Percentiles rank a stretch among this genome's conserved stretches.
phyloP scores from a whole-genome alignment of 2,797 vertebrate genomes.

The Hybognathus amarus region DNA sequence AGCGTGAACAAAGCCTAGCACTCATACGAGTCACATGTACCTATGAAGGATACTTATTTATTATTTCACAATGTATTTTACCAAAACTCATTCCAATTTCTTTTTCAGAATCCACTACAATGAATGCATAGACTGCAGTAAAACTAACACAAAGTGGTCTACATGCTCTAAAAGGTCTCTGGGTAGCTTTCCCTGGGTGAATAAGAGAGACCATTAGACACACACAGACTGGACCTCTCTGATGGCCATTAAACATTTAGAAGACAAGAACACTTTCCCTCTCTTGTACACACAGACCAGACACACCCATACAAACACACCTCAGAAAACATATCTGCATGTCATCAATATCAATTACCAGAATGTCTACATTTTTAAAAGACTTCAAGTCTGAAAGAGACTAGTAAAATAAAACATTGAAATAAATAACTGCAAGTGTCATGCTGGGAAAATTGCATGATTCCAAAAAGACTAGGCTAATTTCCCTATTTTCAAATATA shows the following conservation, averaged over 20 bases:
- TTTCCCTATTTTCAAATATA: neutral
- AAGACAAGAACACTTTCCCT: conserved; percentile 44
- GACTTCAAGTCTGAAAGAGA: neutral
- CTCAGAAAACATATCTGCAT: conserved; percentile 12
- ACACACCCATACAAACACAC: neutral
- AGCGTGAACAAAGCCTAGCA: neutral
- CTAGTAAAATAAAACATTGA: neutral
- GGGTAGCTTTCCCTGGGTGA: conserved; percentile 35
- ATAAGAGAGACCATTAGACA: conserved; percentile 38
- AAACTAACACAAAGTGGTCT: neutral
- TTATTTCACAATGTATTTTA: neutral
- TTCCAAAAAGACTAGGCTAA: neutral
- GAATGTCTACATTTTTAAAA: neutral
- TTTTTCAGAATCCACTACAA: neutral
- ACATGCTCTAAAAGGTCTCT: neutral
- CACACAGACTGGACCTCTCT: conserved; percentile 6
- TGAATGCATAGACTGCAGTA: neutral
- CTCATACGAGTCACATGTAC: neutral
- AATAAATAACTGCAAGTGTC: neutral
- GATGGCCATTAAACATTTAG: conserved; percentile 71
- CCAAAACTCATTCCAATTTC: neutral
- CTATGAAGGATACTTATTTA: neutral
- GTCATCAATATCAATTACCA: neutral
- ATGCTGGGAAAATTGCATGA: neutral
- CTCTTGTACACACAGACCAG: conserved; percentile 30